Base-by-base conservation (phyloP, 2,113 vertebrate species). In the Peromyscus polionotus region DNA sequence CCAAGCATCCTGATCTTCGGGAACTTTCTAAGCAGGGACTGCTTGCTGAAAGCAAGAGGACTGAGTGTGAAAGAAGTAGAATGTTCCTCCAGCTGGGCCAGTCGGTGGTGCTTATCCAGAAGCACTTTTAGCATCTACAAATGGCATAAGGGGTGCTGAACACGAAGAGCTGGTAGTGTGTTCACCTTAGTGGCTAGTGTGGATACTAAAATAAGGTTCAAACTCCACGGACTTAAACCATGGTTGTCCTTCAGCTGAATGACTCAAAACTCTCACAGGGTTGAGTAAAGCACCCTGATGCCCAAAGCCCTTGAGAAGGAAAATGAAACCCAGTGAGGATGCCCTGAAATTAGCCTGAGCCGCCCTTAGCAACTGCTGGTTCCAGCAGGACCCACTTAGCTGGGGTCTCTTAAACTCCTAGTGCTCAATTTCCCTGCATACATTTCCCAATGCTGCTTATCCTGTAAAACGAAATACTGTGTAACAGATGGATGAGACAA, bases 381-480 rank as follows among this genome's bases (percentile, higher is more conserved):
- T 84, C 16, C 11, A 26, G 67, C 11, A 68, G 86, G 70, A 59
- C 12, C 61, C 83, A 36, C 45, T 96, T 92, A 79, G 59, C n/a
- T 19, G 59, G 92, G 83, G 94, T 93, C 92, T 96, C 94, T 68
- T 83, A 73, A 93, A 87, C 83, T 57, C 73, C 54, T 22, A 80
- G 90, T 80, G 39, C 91, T 97, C 9, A 4, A 90, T 81, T 67
- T 57, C 83, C 59, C 51, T 94, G 95, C 92, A 80, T 86, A 84
- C 68, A 48, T 85, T 94, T 93, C 54, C 59, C 17, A 65, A 31
- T 48, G 68, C 73, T 65, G 24, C 24, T 80, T 72, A 68, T 70
- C 96, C 89, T 95, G 67, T 94, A 97, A 97, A 96, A 96, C 73
- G 75, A 88, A 51, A 75, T 92, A 89, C 67, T 85, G 28, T 79